A percentile compares a stretch with the other conserved stretches of the same genome.
Evolutionary conservation across 2,797 vertebrate species (phyloP).

Genomic region (Amniataba percoides): DNA sequence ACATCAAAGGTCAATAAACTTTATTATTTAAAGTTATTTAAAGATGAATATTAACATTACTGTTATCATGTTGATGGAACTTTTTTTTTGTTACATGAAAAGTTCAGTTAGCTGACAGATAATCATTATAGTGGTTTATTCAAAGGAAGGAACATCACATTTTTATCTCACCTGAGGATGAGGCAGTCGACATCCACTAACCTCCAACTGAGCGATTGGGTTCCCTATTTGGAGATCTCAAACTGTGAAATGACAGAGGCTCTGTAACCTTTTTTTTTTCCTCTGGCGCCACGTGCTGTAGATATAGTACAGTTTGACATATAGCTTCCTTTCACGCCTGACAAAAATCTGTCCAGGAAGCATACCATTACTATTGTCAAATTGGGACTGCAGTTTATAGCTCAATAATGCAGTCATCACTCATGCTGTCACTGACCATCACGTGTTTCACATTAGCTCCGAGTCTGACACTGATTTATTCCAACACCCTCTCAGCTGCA

Average conservation of each 20-base stretch:
- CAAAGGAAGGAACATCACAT: background rate
- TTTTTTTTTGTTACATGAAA: background rate
- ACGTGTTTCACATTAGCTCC: slow-evolving; percentile 71
- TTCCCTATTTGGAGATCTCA: background rate
- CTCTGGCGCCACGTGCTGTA: slow-evolving; percentile 23
- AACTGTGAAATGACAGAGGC: slow-evolving; percentile 8
- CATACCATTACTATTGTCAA: slow-evolving; percentile 72
- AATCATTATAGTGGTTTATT: background rate
- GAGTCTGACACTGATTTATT: slow-evolving; percentile 80
- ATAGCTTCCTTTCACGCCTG: slow-evolving; percentile 56
- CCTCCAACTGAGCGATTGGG: background rate
- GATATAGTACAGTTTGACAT: slow-evolving; percentile 48
- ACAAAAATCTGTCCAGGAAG: slow-evolving; percentile 74
- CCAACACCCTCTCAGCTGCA: slow-evolving; percentile 37
- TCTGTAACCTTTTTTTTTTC: too few relatives aligned
- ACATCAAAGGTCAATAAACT: background rate
- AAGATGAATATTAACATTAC: background rate
- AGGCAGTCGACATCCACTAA: background rate
- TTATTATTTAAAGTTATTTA: too few relatives aligned
- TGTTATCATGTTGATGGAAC: background rate
- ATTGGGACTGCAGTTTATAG: slow-evolving; percentile 79
- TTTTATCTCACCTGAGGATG: background rate
- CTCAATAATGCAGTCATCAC: slow-evolving; percentile 82
- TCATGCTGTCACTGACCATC: slow-evolving; percentile 78
- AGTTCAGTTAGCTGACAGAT: background rate